Base-by-base conservation (phyloP, 2,113 vertebrate species). In the Nymphicus hollandicus region DNA sequence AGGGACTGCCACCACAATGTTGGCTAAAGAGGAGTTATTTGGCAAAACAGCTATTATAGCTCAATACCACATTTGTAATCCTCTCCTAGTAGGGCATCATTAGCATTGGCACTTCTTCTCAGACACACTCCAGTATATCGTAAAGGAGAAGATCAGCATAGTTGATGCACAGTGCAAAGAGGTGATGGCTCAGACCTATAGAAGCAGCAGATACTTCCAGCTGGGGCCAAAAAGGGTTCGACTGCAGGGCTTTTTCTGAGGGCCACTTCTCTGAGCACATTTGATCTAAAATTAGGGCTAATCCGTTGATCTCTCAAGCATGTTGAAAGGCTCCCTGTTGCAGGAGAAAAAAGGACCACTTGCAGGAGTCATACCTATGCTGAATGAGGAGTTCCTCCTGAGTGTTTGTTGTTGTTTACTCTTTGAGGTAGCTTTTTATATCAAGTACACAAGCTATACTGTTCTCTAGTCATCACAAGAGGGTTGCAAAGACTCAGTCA, bases 261-360 rank as follows among this genome's bases (percentile, higher is more conserved):
- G 22, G 29, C 5, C 10, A 2, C 29, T 88, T 60, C 39, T 60
- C n/a, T 60, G 41, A 31, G 50, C 29, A 46, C 18, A 28, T 47
- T 33, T 47, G n/a, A 35, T 66, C n/a, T 52, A 88, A 71, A 83
- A 72, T 28, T 23, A 53, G 6, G 28, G 8, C 44, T 53, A 29
- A 53, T 43, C 39, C 73, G 11, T 41, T 65, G 4, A 41, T 31
- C n/a, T 72, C 71, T 52, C 1, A 1, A 46, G 39, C 0, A 0
- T 5, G 11, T 31, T 52, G 29, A 78, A 78, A 72, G 44, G 5
- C 39, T 83, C 3, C 2, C 29, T 65, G n/a, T 53, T 4, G 0
- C 44, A 88, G 69, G 20, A 81, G 33, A 63, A 49, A 52, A 63
- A 69, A n/a, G 33, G 18, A 41, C 28, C 19, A 33, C 43, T 65